phyloP scores from a whole-genome alignment of 2,113 vertebrate genomes.

The Oostethus manadensis region DNA sequence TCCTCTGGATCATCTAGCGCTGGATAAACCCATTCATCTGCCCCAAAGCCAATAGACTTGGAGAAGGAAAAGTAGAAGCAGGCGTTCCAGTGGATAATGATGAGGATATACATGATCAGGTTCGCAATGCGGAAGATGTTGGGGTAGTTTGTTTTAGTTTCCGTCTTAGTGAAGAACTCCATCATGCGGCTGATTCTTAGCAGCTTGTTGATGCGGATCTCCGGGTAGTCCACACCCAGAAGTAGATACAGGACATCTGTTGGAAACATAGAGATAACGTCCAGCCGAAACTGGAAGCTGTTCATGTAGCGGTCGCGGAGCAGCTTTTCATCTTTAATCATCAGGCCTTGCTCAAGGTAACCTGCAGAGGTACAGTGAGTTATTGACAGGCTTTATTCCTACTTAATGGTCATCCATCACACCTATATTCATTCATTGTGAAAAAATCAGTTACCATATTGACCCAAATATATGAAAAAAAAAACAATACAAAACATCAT shows the following conservation, averaged over 20 bases:
- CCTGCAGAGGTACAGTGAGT: constrained; percentile 61
- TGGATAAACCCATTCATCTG: constrained; percentile 75
- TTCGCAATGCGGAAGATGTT: constrained; percentile 95
- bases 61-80: constrained; percentile 96
- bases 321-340: constrained; percentile 82
- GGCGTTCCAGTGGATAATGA: constrained; percentile 98
- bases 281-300: constrained; percentile 84
- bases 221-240: constrained; percentile 88
- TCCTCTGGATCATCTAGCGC: constrained; percentile 69
- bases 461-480: no score
- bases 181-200: constrained; percentile 87
- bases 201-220: constrained; percentile 90
- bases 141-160: constrained; percentile 94
- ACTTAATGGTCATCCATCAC: no score
- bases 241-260: constrained; percentile 85
- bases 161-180: constrained; percentile 91
- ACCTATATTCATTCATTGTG: no score
- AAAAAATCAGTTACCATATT: no score
- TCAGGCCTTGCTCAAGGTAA: constrained; percentile 90
- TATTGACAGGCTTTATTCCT: background rate
- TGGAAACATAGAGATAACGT: constrained; percentile 84
- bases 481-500: no score
- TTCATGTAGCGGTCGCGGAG: constrained; percentile 77
- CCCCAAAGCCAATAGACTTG: constrained; percentile 83
- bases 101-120: constrained; percentile 96